A percentile compares a stretch with the other conserved stretches of the same genome.
Evolutionary conservation across 2,113 vertebrate genomes (phyloP).

Genomic region (Sceloporus tristichus): DNA sequence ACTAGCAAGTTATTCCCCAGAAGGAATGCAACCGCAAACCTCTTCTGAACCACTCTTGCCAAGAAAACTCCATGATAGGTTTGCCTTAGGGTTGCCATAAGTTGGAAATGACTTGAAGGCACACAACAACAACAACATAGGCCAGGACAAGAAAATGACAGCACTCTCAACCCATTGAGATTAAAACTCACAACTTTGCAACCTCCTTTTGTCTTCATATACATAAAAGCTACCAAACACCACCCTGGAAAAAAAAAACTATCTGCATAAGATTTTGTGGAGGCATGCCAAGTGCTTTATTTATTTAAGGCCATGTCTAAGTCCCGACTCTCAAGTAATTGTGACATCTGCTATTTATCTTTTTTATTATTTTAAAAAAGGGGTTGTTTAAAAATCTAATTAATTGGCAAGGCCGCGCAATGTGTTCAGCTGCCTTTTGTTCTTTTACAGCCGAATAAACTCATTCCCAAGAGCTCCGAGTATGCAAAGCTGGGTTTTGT

Average conservation of each 20-base stretch:
- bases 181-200: neutral
- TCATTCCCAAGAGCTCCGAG: neutral
- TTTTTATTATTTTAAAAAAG: conserved; percentile 36
- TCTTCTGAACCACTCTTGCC: too few species aligned
- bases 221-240: neutral
- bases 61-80: too few species aligned
- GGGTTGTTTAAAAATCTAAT: conserved; percentile 45
- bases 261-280: neutral
- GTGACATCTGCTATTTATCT: conserved; percentile 56
- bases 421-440: neutral
- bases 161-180: neutral
- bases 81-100: too few species aligned
- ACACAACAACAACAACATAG: neutral
- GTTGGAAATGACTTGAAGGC: too few species aligned
- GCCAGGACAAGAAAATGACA: too few species aligned
- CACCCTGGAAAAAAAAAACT: conserved; percentile 31
- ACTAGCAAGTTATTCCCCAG: too few species aligned
- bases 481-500: neutral
- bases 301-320: conserved; percentile 1
- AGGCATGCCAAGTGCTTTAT: neutral
- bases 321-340: conserved; percentile 29
- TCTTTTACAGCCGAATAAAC: conserved; percentile 15
- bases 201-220: neutral
- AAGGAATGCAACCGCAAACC: too few species aligned
- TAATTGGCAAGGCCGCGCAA: conserved; percentile 16